Base-by-base conservation (phyloP, 1,140 invertebrate species). In the Antheraea mylitta region DNA sequence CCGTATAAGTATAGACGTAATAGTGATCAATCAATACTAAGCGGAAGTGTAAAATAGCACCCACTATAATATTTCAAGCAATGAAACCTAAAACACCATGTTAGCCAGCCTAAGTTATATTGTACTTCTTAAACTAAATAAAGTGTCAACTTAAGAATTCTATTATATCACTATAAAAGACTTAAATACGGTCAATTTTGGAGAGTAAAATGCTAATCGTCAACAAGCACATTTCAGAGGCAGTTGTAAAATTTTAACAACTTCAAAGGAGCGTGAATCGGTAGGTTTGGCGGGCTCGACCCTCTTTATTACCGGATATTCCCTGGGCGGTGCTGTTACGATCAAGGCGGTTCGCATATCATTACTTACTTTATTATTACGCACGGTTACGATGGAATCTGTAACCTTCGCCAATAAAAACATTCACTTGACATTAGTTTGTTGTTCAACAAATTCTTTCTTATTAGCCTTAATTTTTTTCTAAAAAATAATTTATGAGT, bases 201-300 rank as follows among this genome's bases (percentile, higher is more conserved):
- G 22, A 53, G 36, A 58, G 58, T 66, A 66, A 66, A 66, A 66
- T 66, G 18, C 37, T 58, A 66, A 66, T 53, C 45, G 36, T 19
- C 45, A 66, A 58, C 64, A 58, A 66, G 64, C 64, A 66, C 64
- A 45, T 38, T 30, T 45, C 53, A 66, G 53, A 77, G 79, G 77
- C 74, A 78, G 81, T 81, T 87, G 81, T 85, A 80, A 81, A 83
- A 89, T 80, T 83, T 88, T 86, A 83, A 87, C 81, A 78, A 74
- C 74, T 71, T 77, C 69, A 64, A 76, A 67, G 70, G 72, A 75
- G 59, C 70, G 45, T 53, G 68, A 71, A 73, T 76, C 75, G 42
- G 63, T 53, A 65, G 64, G 68, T 66, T 58, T 48, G 64, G 63
- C 18, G 18, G 30, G 58, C 62, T 53, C 62, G 58, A 76, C 72